Conservation (phyloP, 2,888 invertebrate genomes). For the Ecliptopera silaceata region DNA sequence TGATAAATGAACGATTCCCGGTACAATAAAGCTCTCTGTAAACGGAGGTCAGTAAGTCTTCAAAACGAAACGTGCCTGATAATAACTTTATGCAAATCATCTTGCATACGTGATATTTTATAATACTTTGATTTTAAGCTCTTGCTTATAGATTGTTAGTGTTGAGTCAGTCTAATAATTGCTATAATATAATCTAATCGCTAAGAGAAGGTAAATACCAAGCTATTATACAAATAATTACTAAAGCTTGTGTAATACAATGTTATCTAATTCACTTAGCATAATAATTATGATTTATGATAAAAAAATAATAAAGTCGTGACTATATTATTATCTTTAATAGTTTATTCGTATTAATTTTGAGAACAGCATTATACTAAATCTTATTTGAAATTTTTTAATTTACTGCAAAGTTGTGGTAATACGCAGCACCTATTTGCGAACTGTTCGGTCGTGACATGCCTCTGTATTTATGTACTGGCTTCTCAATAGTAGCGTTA, state of each 20-base stretch:
- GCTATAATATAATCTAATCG: not conserved
- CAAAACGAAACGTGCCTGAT: conserved; percentile 9
- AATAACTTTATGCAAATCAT: conserved; percentile 20
- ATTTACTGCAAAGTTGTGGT: not conserved
- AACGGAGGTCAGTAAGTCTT: conserved; percentile 20
- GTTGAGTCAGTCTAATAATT: not conserved
- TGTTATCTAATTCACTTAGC: too few species aligned
- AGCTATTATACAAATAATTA: too few species aligned
- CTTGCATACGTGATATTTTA: not conserved
- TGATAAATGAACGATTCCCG: conserved; percentile 43
- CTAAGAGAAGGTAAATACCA: too few species aligned
- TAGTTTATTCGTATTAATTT: too few species aligned
- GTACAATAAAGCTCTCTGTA: conserved; percentile 26
- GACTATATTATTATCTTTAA: too few species aligned
- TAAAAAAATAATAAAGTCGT: too few species aligned
- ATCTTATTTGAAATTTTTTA: not conserved
- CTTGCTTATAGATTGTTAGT: conserved; percentile 1
- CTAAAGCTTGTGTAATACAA: too few species aligned
- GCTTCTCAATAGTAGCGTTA: conserved; percentile 10
- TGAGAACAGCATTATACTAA: too few species aligned
- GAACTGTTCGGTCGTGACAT: not conserved
- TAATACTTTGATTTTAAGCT: not conserved
- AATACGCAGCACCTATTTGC: not conserved
- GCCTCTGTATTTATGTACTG: not conserved
- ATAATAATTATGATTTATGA: too few species aligned